These are phyloP conservation scores for Ceratina australensis DNA, from an alignment of 1,140 invertebrate genomes.

Conservation along the genomic window DNA sequence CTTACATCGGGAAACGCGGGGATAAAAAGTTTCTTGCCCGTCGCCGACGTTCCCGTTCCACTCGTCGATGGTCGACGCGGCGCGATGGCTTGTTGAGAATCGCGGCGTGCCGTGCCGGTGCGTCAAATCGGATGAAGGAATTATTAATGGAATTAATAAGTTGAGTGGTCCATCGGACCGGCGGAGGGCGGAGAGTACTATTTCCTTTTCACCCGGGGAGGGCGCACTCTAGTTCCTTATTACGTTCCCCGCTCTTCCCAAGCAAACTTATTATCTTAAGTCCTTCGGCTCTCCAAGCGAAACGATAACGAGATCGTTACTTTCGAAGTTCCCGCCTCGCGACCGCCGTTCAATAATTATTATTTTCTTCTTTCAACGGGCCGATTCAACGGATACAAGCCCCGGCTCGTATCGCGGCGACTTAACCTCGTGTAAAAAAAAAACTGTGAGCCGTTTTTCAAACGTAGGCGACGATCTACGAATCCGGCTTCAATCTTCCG, in stretches of 20 bases:
- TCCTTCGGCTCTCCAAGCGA: conserved; percentile 57
- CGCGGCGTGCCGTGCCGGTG: conserved; percentile 35
- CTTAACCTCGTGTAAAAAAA: too few relatives aligned
- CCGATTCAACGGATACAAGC: conserved; percentile 4
- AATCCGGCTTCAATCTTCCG: background rate
- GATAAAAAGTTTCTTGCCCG: conserved; percentile 30
- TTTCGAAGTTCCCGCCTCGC: conserved; percentile 59
- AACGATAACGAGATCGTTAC: conserved; percentile 65
- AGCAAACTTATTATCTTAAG: conserved; percentile 65
- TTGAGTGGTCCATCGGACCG: conserved; percentile 52
- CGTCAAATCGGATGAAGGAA: conserved; percentile 61
- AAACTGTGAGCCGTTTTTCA: too few relatives aligned
- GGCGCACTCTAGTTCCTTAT: conserved; percentile 60
- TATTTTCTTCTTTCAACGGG: conserved; percentile 41
- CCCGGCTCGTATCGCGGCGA: too few relatives aligned
- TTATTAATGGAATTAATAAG: conserved; percentile 66
- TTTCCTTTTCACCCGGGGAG: conserved; percentile 54
- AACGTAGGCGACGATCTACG: too few relatives aligned
- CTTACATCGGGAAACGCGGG: background rate
- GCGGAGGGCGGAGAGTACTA: conserved; percentile 42
- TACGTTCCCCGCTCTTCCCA: conserved; percentile 53
- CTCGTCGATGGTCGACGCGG: background rate
- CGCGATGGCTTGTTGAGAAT: conserved; percentile 41
- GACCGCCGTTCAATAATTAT: conserved; percentile 51
- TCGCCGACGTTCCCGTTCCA: background rate